Base-by-base conservation (phyloP, 2,888 invertebrate genomes). In the Synanthedon myopaeformis region DNA sequence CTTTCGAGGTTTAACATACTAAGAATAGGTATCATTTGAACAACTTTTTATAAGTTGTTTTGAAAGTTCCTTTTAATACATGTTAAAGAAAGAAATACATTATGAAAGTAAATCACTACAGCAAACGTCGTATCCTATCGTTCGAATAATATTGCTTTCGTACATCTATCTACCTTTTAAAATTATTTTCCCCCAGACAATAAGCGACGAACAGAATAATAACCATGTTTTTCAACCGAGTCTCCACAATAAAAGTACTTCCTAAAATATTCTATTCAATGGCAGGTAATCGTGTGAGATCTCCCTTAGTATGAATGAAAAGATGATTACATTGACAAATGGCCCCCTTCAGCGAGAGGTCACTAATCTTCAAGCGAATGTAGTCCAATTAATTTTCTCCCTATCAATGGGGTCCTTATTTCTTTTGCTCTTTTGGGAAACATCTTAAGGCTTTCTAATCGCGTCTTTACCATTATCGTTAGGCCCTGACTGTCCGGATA, bases 301-400 rank as follows among this genome's bases (percentile, higher is more conserved):
- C 8, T n/a, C 45, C 45, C 45, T 45, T 45, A 45, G 45, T 45
- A 14, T 14, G 63, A 66, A 75, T 70, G 69, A 74, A 76, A 79
- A 79, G 76, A 81, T 79, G 76, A 81, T 81, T 78, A 78, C 69
- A 67, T 73, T 81, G 78, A 79, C 78, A 76, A 81, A 78, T 75
- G 71, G 69, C 67, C 70, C 75, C 72, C 67, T 55, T 63, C 62
- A 67, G 60, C 60, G 62, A 62, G 61, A 63, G 72, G 70, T 70
- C 69, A 69, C 73, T 77, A 76, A 81, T 79, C 74, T 74, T 67
- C 76, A 68, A 60, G 67, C 69, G 65, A 74, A 76, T 74, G 71
- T 69, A 66, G 67, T 61, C 69, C 73, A 73, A 77, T 79, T 79
- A 78, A 79, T 78, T 76, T 67, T 70, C 64, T 58, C 64, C 63